phyloP scores from a whole-genome alignment of 2,113 vertebrate species.

The Eupsittula cactorum region DNA sequence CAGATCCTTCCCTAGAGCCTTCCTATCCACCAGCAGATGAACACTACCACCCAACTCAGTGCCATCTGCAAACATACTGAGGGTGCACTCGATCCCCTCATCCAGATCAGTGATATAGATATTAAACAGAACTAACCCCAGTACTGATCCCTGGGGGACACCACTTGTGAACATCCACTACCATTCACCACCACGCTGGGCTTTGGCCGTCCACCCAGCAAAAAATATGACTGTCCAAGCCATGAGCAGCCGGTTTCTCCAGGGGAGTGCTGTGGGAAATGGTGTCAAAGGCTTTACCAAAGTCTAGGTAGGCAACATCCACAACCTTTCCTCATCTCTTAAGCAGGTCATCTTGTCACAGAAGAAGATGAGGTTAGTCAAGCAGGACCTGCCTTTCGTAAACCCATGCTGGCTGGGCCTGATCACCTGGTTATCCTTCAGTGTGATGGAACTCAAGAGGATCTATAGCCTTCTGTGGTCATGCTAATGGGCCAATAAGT shows the following conservation, averaged over 20 bases:
- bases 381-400: background rate
- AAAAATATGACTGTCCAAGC: background rate
- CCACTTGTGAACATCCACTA: background rate
- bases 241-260: background rate
- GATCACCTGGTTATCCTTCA: background rate
- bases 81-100: background rate
- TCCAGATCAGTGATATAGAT: background rate
- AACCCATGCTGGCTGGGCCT: background rate
- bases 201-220: background rate
- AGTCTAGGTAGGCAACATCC: background rate
- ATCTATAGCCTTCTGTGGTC: background rate
- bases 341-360: background rate
- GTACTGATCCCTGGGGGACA: background rate
- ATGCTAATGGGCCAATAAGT: background rate
- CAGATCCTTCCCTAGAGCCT: background rate
- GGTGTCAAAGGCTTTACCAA: background rate
- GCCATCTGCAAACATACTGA: background rate
- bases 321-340: background rate
- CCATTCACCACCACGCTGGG: background rate
- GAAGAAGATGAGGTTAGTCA: background rate
- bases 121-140: background rate
- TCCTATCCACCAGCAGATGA: background rate
- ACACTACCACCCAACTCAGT: background rate
- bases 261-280: background rate
- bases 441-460: background rate